Conservation (phyloP, 2,797 vertebrate species). For the Parambassis ranga region DNA sequence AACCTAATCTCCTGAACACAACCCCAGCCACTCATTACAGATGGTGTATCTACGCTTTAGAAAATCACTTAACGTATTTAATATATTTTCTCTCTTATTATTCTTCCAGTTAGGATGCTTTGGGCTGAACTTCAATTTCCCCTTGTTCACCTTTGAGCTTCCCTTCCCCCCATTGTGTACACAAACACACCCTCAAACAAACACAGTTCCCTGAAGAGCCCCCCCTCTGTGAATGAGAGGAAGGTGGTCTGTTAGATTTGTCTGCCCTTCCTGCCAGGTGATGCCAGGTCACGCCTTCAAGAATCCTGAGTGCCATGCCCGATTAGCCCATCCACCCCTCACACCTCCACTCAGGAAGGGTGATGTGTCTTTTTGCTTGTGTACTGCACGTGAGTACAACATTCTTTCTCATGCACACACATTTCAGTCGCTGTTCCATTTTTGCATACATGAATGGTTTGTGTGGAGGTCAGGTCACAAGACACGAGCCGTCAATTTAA, state of each 20-base stretch:
- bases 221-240: constrained; percentile 16
- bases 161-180: background rate
- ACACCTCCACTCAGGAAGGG: constrained; percentile 52
- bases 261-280: constrained; percentile 50
- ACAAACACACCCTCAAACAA: constrained; percentile 15
- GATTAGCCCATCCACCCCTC: constrained; percentile 67
- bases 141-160: constrained; percentile 34
- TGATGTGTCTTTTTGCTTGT: constrained; percentile 16
- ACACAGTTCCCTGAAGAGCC: constrained; percentile 7
- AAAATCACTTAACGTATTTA: constrained; percentile 12
- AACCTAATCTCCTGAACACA: constrained; percentile 31
- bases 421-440: constrained; percentile 14
- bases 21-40: constrained; percentile 1
- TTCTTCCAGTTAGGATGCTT: constrained; percentile 4
- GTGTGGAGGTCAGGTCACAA: constrained; percentile 47
- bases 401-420: constrained; percentile 32
- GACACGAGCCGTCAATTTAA: constrained; percentile 52
- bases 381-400: background rate
- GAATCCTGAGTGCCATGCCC: constrained; percentile 55
- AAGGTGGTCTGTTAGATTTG: constrained; percentile 38
- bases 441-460: constrained; percentile 6
- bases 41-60: constrained; percentile 10
- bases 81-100: background rate
- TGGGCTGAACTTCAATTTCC: constrained; percentile 42
- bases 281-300: constrained; percentile 56